Evolutionary conservation across 2,113 vertebrate genomes (phyloP).

Genomic region (Bufo gargarizans): DNA sequence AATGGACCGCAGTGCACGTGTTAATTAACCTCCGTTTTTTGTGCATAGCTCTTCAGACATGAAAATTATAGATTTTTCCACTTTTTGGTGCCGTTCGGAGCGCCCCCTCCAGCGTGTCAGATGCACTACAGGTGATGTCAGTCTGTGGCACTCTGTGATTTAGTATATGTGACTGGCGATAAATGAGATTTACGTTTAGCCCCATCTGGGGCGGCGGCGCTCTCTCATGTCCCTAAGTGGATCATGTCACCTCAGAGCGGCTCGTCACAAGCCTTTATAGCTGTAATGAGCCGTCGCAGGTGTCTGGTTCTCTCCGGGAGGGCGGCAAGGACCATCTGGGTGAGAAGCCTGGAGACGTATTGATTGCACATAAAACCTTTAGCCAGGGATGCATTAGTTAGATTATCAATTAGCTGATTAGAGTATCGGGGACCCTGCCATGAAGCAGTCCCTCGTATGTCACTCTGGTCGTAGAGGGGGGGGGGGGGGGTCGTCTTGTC

Average conservation of each 20-base stretch:
- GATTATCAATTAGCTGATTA: constrained; percentile 39
- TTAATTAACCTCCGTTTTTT: too few relatives aligned
- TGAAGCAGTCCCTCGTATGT: neutral
- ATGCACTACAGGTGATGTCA: neutral
- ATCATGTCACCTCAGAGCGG: constrained; percentile 32
- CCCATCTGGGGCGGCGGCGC: constrained; percentile 2
- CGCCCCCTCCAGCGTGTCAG: neutral
- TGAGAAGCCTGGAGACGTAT: neutral
- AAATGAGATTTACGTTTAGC: constrained; percentile 29
- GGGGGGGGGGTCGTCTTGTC: too few relatives aligned
- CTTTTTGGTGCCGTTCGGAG: too few relatives aligned
- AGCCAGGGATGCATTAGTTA: constrained; percentile 8
- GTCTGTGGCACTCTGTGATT: neutral
- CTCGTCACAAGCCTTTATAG: neutral
- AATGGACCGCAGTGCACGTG: too few relatives aligned
- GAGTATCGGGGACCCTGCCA: neutral
- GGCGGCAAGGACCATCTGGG: neutral
- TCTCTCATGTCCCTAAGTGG: neutral
- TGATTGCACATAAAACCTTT: constrained; percentile 31
- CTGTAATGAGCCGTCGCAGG: neutral
- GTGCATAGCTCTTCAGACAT: too few relatives aligned
- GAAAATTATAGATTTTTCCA: too few relatives aligned
- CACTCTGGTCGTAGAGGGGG: too few relatives aligned
- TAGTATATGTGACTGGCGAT: neutral
- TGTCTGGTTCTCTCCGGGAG: neutral